Evolutionary conservation across 35 echinoderm and acorn worm species (phyloP), one percentile per base, ranked within the genome.

Genomic region (Strongylocentrotus purpuratus): DNA sequence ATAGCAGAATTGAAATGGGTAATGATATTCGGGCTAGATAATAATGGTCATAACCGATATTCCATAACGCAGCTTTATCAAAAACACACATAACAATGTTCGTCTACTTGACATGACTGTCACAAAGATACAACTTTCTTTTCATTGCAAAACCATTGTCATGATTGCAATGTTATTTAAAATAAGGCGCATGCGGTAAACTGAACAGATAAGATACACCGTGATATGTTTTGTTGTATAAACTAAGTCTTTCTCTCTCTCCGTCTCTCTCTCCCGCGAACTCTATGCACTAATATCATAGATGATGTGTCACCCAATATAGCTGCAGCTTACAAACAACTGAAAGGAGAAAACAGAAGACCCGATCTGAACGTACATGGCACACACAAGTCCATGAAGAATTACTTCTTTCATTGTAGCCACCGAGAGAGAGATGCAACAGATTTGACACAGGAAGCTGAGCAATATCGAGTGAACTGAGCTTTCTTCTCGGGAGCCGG

Each of bases 221-320:
- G 15, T 78, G 22, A 25, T 25, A 70, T 70, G 22, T n/a, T 5
- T n/a, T 78, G 15, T 18, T 20, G 17, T 78, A 4, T 28, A 7
- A 31, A 22, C 65, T n/a, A 6, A 22, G 17, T 14, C 52, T 58
- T 25, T 71, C 61, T 28, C 61, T 28, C 22, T 78, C 18, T 78
- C 65, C 8, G 25, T 28, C 3, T 78, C 65, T 78, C 65, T 55
- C 50, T 55, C 28, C 25, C 7, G 22, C 4, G 65, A n/a, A 78
- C 65, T 78, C 20, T 78, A 1, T 78, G 22, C 65, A 78, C 65
- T 78, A 78, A 78, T 78, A n/a, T 78, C 65, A 28, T 78, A 78
- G n/a, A 78, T 78, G 65, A 78, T n/a, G 20, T 78, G 65, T 78
- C 65, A 78, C 65, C 65, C 65, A 78, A 78, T 78, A 78, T 78